Conservation (phyloP, 2,888 invertebrate species). For the Petrolisthes cinctipes region DNA sequence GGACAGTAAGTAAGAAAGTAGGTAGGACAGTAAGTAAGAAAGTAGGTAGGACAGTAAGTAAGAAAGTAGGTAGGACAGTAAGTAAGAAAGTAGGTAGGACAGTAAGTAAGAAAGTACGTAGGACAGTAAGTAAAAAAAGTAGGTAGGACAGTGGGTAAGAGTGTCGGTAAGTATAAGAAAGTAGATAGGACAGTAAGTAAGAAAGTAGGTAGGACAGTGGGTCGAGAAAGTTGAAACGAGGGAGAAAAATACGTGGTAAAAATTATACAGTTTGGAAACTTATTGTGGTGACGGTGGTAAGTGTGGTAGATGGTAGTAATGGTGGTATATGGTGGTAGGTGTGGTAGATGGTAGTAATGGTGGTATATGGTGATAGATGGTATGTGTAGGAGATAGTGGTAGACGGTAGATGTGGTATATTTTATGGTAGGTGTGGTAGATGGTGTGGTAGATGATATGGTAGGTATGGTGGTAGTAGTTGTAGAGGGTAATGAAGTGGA, state of each 20-base stretch:
- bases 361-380: too few species aligned
- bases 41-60: neutral
- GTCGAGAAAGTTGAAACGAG: neutral
- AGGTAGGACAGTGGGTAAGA: neutral
- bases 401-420: too few species aligned
- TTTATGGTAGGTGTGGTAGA: too few species aligned
- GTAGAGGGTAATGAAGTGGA: too few species aligned
- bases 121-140: neutral
- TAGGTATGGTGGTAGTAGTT: too few species aligned
- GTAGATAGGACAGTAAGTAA: neutral
- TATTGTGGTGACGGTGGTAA: too few species aligned
- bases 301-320: too few species aligned
- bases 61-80: neutral
- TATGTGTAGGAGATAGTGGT: too few species aligned
- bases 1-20: constrained; percentile 8
- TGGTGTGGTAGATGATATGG: too few species aligned
- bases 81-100: neutral
- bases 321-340: too few species aligned
- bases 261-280: neutral
- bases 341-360: too few species aligned
- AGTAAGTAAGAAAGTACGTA: neutral
- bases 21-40: neutral
- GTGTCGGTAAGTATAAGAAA: neutral
- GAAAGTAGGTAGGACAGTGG: neutral
- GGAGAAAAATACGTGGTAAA: neutral